Evolutionary conservation across 2,113 vertebrate genomes (phyloP), one percentile per base, ranked within the genome.

Genomic region (Carassius carassius): DNA sequence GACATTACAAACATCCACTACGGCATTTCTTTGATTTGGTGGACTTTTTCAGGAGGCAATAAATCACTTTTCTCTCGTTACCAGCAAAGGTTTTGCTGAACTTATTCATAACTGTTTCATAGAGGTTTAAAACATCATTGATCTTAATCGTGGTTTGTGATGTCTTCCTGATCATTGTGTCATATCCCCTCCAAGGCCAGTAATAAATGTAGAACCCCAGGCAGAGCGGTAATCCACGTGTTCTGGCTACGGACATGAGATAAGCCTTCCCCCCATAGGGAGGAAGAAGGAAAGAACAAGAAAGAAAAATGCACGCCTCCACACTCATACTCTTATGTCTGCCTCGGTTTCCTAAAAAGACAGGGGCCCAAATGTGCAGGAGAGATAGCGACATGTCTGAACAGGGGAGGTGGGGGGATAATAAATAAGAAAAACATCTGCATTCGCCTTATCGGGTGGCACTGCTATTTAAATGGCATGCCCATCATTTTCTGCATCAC

Each of bases 161-260:
- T 89, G 86, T 86, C 79, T 82, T 81, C n/a, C 87, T 89, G 84
- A 89, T 90, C 85, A 85, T 74, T 81, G 77, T 85, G 84, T 82
- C 37, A 67, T 67, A 82, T 62, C 82, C 84, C 86, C 87, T 89
- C 89, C 16, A 79, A 86, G 91, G 89, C 67, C 77, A 80, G 88
- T 87, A 91, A 90, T 91, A 90, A 92, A 93, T 81, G 83, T 88
- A 78, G 88, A 86, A 91, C 93, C 89, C 86, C 85, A 83, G 91
- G 91, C 90, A 87, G 86, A 83, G 87, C 87, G 88, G 88, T 94
- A 93, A 94, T 93, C 92, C 89, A 76, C 82, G 87, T 90, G 90
- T 90, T 90, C 91, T 91, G 90, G 83, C 90, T 92, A 85, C 89
- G 93, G 93, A 92, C 90, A 87, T 84, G 17, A 92, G 93, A 94